These are phyloP conservation scores for Hyposoter dolosus DNA, from an alignment of 2,888 invertebrate species.

Conservation along the genomic window DNA sequence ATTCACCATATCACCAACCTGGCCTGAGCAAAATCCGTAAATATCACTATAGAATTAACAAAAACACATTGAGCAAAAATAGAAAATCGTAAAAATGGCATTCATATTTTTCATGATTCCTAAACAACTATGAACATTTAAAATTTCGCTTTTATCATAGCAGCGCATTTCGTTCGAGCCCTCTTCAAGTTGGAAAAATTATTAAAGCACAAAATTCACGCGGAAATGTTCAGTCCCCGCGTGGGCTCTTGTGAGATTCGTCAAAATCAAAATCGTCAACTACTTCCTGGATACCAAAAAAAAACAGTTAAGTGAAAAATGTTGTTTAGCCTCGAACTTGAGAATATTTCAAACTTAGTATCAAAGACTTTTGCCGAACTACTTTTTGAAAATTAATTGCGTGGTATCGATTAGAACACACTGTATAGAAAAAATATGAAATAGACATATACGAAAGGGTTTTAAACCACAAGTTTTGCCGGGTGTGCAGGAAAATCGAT, in stretches of 20 bases:
- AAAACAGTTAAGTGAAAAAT: neutral
- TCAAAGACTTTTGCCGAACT: neutral
- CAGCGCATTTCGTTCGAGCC: neutral
- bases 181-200: neutral
- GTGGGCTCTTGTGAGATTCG: neutral
- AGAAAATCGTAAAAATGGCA: neutral
- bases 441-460: neutral
- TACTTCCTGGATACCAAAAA: neutral
- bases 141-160: neutral
- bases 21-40: neutral
- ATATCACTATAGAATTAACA: neutral
- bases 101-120: neutral
- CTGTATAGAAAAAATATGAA: neutral
- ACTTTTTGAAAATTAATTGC: neutral
- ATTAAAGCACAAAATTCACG: neutral
- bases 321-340: neutral
- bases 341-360: neutral
- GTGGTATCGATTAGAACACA: neutral
- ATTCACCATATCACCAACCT: neutral
- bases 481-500: constrained; percentile 39
- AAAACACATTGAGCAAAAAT: neutral
- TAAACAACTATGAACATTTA: neutral
- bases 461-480: neutral
- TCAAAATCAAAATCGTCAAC: neutral
- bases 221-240: too few relatives aligned